These are phyloP conservation scores for Brenthis ino DNA, from an alignment of 2,888 invertebrate genomes.

Conservation along the genomic window DNA sequence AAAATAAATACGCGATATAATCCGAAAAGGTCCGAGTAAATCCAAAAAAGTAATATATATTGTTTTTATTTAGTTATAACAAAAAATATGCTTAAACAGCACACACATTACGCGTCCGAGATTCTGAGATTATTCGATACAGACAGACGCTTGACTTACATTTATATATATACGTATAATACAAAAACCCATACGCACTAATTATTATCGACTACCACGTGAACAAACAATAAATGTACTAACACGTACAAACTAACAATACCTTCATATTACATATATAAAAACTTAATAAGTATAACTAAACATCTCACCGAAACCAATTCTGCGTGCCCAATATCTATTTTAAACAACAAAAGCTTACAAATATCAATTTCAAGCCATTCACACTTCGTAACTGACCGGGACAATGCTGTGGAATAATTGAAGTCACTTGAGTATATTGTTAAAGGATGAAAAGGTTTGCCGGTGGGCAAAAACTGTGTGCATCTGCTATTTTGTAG, in stretches of 20 bases:
- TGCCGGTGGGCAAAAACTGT: slow-evolving; percentile 3
- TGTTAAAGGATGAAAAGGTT: slow-evolving; percentile 14
- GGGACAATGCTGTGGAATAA: slow-evolving; percentile 4
- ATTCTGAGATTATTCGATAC: too few species aligned
- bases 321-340: slow-evolving; percentile 1
- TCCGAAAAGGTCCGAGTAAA: too few species aligned
- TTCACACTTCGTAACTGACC: slow-evolving; percentile 19
- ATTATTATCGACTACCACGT: not conserved
- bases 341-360: slow-evolving; percentile 6
- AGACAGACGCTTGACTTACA: too few species aligned
- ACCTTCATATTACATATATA: slow-evolving; percentile 16
- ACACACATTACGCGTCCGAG: too few species aligned
- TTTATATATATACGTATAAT: too few species aligned
- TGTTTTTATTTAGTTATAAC: too few species aligned
- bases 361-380: slow-evolving; percentile 18
- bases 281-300: slow-evolving; percentile 17
- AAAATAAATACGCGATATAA: too few species aligned
- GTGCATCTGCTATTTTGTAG: slow-evolving; percentile 7
- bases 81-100: too few species aligned
- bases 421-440: slow-evolving; percentile 15
- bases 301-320: slow-evolving; percentile 4
- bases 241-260: not conserved
- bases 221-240: slow-evolving; percentile 9
- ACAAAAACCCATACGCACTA: too few species aligned
- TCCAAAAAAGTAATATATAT: too few species aligned